phyloP scores from a whole-genome alignment of 2,888 invertebrate genomes.

The Xiphydria camelus region DNA sequence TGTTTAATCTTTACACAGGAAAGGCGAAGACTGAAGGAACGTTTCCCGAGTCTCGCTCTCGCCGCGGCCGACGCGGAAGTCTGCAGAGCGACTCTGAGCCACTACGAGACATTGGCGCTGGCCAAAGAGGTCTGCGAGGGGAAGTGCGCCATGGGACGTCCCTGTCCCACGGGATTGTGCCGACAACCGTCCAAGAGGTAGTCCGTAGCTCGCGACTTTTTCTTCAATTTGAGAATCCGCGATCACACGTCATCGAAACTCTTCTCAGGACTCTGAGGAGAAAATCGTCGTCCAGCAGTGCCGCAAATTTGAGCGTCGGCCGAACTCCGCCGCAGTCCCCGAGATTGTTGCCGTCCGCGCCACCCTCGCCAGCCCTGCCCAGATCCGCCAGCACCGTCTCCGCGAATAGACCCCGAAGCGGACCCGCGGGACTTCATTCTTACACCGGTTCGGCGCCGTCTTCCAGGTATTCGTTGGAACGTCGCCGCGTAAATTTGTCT shows the following conservation, averaged over 20 bases:
- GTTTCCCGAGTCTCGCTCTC: conserved; percentile 79
- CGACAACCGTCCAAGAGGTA: conserved; percentile 59
- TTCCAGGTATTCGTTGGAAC: conserved; percentile 61
- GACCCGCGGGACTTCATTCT: conserved; percentile 77
- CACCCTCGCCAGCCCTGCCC: conserved; percentile 56
- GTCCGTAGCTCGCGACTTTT: background rate
- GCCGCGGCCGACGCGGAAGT: conserved; percentile 74
- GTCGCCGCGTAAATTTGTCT: background rate
- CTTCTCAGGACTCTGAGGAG: conserved; percentile 47
- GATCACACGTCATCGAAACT: background rate
- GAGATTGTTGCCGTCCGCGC: conserved; percentile 53
- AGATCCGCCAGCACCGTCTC: conserved; percentile 58
- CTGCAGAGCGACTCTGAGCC: conserved; percentile 77
- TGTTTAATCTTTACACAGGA: conserved; percentile 63
- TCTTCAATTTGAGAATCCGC: background rate
- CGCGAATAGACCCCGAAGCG: conserved; percentile 68
- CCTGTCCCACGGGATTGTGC: conserved; percentile 81
- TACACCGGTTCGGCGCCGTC: conserved; percentile 77
- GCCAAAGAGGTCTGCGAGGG: conserved; percentile 85
- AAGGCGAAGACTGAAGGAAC: conserved; percentile 78
- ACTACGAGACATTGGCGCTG: conserved; percentile 79
- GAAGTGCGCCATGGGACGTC: conserved; percentile 79
- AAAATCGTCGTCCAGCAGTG: conserved; percentile 51
- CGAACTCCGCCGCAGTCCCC: conserved; percentile 57
- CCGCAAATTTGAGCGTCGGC: conserved; percentile 55